These are phyloP conservation scores for Drosophila neotestacea DNA, from an alignment of 2,888 invertebrate genomes.

Conservation along the genomic window DNA sequence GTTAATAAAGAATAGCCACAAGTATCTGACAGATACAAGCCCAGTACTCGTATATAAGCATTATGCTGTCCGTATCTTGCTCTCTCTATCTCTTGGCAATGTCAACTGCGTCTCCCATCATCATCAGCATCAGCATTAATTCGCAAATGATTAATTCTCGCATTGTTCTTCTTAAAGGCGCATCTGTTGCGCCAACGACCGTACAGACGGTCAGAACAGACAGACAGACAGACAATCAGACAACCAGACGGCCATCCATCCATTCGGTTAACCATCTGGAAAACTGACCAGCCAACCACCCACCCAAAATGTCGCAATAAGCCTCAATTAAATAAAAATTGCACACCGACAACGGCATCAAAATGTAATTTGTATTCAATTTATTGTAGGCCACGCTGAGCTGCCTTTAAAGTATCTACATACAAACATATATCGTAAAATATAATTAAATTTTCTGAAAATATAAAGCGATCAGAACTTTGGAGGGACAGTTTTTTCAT, in stretches of 20 bases:
- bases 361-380: constrained; percentile 65
- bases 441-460: background rate
- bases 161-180: constrained; percentile 61
- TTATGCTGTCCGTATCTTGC: constrained; percentile 32
- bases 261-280: constrained; percentile 38
- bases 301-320: constrained; percentile 62
- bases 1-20: constrained; percentile 58
- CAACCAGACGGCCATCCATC: constrained; percentile 11
- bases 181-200: constrained; percentile 76
- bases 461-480: background rate
- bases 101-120: constrained; percentile 39
- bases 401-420: constrained; percentile 14
- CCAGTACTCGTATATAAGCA: constrained; percentile 31
- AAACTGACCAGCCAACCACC: constrained; percentile 34
- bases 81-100: constrained; percentile 25
- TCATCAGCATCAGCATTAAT: constrained; percentile 49
- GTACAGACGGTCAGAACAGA: constrained; percentile 42
- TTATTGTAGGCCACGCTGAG: constrained; percentile 65
- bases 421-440: background rate
- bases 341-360: constrained; percentile 50
- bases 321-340: constrained; percentile 75
- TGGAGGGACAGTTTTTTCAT: background rate
- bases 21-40: constrained; percentile 54
- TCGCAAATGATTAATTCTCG: constrained; percentile 71
- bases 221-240: constrained; percentile 8